phyloP scores from a whole-genome alignment of 2,888 invertebrate genomes.

The Teinopalpus imperialis region DNA sequence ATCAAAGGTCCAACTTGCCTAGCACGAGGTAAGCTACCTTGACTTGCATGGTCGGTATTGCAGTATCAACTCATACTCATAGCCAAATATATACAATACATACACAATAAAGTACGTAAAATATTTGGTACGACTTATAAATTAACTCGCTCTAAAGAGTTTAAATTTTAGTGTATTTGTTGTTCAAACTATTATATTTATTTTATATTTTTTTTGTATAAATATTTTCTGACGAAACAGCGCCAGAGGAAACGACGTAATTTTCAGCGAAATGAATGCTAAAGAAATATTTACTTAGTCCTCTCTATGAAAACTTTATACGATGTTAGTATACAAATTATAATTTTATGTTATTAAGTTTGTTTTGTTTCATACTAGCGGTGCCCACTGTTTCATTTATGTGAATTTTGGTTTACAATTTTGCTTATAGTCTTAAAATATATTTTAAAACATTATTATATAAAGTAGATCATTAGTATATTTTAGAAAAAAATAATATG shows the following conservation, averaged over 20 bases:
- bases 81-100: neutral
- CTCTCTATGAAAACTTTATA: slow-evolving; percentile 13
- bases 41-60: slow-evolving; percentile 22
- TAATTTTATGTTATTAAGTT: slow-evolving; percentile 8
- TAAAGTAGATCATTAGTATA: no score
- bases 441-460: no score
- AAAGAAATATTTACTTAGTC: slow-evolving; percentile 17
- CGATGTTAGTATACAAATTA: neutral
- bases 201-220: no score
- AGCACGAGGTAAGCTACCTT: slow-evolving; percentile 28
- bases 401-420: no score
- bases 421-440: no score
- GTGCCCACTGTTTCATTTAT: no score
- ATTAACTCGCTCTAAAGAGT: slow-evolving; percentile 1
- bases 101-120: neutral
- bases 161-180: slow-evolving; percentile 9
- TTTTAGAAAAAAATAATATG: no score
- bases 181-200: slow-evolving; percentile 10
- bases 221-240: slow-evolving; percentile 13
- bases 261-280: slow-evolving; percentile 18
- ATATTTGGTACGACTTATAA: neutral
- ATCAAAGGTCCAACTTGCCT: slow-evolving; percentile 68
- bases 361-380: neutral
- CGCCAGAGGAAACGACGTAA: slow-evolving; percentile 1
- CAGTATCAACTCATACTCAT: no score